These are phyloP conservation scores for Pachypeltis micranthus DNA, from an alignment of 1,140 invertebrate genomes.

Conservation along the genomic window DNA sequence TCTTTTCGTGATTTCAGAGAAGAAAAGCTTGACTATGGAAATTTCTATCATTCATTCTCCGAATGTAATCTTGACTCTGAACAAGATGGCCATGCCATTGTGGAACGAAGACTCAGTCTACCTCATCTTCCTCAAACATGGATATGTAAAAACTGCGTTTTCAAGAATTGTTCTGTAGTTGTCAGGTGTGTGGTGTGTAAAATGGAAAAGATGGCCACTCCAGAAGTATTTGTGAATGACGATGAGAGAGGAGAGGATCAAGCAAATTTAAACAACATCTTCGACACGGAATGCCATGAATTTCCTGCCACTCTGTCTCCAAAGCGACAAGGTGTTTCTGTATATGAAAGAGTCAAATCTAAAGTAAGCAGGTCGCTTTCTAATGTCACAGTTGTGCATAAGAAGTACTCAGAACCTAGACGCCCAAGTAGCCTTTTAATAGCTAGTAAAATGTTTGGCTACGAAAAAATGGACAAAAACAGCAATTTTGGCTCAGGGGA, in stretches of 20 bases:
- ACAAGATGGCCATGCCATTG: not conserved
- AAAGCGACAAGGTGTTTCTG: conserved; percentile 40
- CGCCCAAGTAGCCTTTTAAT: conserved; percentile 27
- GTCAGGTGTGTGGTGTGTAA: conserved; percentile 25
- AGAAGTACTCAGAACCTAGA: conserved; percentile 18
- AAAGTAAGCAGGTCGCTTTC: conserved; percentile 44
- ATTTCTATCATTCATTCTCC: not conserved
- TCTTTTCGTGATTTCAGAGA: conserved; percentile 14
- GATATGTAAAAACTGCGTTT: not conserved
- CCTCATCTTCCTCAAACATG: not conserved
- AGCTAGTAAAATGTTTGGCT: conserved; percentile 14
- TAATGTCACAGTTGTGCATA: conserved; percentile 32
- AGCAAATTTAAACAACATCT: conserved; percentile 18
- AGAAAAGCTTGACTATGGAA: not conserved
- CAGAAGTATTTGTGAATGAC: conserved; percentile 17
- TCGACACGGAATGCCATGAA: conserved; percentile 18
- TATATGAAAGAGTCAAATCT: conserved; percentile 47
- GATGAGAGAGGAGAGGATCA: conserved; percentile 18
- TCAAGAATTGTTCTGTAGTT: not conserved
- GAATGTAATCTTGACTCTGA: not conserved
- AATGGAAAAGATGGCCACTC: conserved; percentile 15
- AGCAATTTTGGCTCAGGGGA: conserved; percentile 29
- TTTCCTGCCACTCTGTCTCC: conserved; percentile 33
- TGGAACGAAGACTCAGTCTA: not conserved
- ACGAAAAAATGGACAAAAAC: conserved; percentile 16